phyloP scores from a whole-genome alignment of 2,888 invertebrate species.

The Dermolepida albohirtum region DNA sequence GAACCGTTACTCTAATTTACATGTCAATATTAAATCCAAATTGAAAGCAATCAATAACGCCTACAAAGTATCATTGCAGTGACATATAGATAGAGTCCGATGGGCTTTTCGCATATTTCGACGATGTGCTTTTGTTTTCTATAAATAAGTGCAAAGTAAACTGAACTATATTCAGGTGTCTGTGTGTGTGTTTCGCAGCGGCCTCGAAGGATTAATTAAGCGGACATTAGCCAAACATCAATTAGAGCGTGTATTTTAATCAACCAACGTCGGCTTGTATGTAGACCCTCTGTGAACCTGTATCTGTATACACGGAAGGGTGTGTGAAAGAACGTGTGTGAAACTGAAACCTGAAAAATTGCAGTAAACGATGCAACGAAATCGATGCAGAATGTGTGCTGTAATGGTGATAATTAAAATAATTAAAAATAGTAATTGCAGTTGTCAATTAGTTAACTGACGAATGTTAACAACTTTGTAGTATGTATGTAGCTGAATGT shows the following conservation, averaged over 20 bases:
- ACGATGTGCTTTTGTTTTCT: conserved; percentile 1
- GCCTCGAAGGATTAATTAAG: conserved; percentile 37
- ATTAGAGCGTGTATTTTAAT: conserved; percentile 39
- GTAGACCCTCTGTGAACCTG: conserved; percentile 26
- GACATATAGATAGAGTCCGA: background rate
- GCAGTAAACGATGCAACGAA: conserved; percentile 18
- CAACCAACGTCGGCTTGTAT: conserved; percentile 25
- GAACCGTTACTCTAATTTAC: too few species aligned
- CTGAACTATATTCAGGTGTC: conserved; percentile 9
- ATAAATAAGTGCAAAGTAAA: conserved; percentile 17
- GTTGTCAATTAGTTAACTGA: background rate
- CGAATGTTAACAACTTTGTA: too few species aligned
- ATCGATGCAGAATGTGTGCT: conserved; percentile 19
- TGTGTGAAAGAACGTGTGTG: conserved; percentile 25
- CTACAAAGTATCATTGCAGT: too few species aligned
- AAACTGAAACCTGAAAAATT: conserved; percentile 22
- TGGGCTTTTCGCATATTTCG: conserved; percentile 11
- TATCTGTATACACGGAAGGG: conserved; percentile 29
- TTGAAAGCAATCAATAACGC: too few species aligned
- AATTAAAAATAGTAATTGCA: background rate
- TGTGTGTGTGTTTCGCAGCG: conserved; percentile 10
- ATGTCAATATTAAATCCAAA: too few species aligned
- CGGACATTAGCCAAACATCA: conserved; percentile 39
- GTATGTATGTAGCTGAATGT: too few species aligned
- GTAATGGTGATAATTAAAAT: conserved; percentile 11